Base-by-base conservation (phyloP, 2,888 invertebrate species). In the Ectropis crepuscularia region DNA sequence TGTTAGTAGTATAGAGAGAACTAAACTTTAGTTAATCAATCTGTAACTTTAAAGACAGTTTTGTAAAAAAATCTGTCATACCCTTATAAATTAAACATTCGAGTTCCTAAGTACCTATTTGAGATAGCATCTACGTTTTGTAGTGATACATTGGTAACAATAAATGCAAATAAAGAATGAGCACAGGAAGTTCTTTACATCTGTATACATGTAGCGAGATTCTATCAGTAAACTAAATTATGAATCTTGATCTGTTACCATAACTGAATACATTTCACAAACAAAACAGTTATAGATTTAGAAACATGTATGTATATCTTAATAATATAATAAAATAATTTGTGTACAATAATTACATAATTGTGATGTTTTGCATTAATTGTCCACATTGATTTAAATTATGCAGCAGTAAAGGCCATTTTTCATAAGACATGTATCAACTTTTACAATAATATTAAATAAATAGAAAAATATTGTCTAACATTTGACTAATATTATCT, bases 401-500 rank as follows among this genome's bases (percentile, higher is more conserved):
- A 41, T 41, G 8, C 41, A 41, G 41, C 9, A 51, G 28, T 16
- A 9, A 51, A 51, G 51, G 41, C 41, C 51, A 51, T 36, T 0
- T 53, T 37, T 45, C 45, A 45, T 53, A 54, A 46, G 8, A 38
- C 9, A 36, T 10, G 12, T 46, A 16, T 36, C n/a, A 43, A 43
- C 42, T 5, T 2, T 6, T 12, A 50, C 38, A 11, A 39, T 49
- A 41, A 51, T 51, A 41, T 16, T 41, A 41, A 41, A 41, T 51
- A 16, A 16, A 51, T 0, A 16, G 10, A 16, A 28, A 41, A 2
- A 10, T 28, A 28, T 16, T 41, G 16, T 51, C 51, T 51, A 51
- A 45, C 28, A 51, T 9, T 16, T 5, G 10, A 55, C 12, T 59
- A 42, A 2, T 57, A 50, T 77, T 82, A 82, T 65, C 85, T 69